These are phyloP conservation scores for Amphiprion ocellaris DNA, from an alignment of 2,113 vertebrate genomes.

Conservation along the genomic window DNA sequence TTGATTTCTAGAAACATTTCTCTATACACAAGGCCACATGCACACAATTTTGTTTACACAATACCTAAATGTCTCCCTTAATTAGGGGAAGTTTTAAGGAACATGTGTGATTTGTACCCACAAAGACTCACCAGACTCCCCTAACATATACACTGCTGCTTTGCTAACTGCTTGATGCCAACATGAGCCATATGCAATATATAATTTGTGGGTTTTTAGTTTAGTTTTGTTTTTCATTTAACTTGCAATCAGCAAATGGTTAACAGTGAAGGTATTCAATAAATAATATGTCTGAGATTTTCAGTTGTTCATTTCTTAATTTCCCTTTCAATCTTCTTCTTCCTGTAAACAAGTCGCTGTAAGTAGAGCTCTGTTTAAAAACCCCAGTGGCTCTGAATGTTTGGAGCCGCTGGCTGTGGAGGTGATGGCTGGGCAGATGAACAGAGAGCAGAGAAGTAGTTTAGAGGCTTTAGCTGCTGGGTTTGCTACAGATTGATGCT, in stretches of 20 bases:
- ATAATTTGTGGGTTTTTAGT: background rate
- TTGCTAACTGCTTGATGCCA: slow-evolving; percentile 43
- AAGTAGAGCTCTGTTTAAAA: slow-evolving; percentile 62
- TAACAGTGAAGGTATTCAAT: slow-evolving; percentile 1
- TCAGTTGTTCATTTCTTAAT: slow-evolving; percentile 8
- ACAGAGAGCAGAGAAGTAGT: slow-evolving; percentile 1
- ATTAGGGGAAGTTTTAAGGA: background rate
- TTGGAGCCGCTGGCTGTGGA: slow-evolving; percentile 48
- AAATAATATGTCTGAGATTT: slow-evolving; percentile 28
- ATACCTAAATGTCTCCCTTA: no score
- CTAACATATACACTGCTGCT: slow-evolving; percentile 9
- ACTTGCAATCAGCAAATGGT: background rate
- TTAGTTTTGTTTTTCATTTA: background rate
- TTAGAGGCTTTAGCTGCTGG: no score
- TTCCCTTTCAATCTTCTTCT: slow-evolving; percentile 60
- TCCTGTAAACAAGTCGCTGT: slow-evolving; percentile 68
- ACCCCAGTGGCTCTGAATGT: slow-evolving; percentile 58
- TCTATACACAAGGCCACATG: background rate
- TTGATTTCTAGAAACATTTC: background rate
- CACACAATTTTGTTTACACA: background rate
- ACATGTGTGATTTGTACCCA: background rate
- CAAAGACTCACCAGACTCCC: background rate
- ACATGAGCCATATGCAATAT: background rate
- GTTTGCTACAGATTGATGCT: slow-evolving; percentile 30
- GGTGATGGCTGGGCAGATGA: slow-evolving; percentile 13